These are phyloP conservation scores for Ramphastos sulfuratus DNA, from an alignment of 2,113 vertebrate species.

Conservation along the genomic window DNA sequence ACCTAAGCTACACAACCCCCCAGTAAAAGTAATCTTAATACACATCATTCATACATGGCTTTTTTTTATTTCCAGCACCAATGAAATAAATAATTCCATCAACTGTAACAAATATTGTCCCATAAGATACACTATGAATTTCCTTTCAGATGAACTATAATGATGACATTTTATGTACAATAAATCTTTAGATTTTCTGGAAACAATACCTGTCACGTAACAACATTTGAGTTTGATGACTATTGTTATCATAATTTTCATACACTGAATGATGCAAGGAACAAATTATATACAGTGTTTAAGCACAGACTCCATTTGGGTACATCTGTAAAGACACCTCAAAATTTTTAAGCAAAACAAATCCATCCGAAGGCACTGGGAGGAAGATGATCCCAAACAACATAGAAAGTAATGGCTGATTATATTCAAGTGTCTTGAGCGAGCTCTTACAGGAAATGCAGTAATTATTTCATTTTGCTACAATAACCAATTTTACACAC, in stretches of 20 bases:
- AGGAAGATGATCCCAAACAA: background rate
- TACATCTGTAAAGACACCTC: background rate
- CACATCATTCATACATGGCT: background rate
- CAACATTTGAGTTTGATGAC: background rate
- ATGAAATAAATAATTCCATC: background rate
- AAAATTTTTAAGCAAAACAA: background rate
- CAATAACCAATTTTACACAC: background rate
- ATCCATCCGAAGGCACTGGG: background rate
- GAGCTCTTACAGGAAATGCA: slow-evolving; percentile 25
- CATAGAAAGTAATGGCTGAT: background rate
- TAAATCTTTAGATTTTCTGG: background rate
- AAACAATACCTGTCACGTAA: background rate
- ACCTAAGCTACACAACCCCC: background rate
- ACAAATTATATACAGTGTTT: background rate
- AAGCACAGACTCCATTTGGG: background rate
- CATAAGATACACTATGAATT: background rate
- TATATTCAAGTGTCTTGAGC: slow-evolving; percentile 13
- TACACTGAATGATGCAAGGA: background rate
- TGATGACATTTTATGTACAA: background rate
- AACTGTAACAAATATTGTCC: background rate
- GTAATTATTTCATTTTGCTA: slow-evolving; percentile 30
- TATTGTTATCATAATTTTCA: background rate
- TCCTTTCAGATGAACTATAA: background rate
- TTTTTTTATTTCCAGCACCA: background rate
- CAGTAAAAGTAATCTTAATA: background rate